A percentile compares a stretch with the other conserved stretches of the same genome.
These are phyloP conservation scores for Phytoseiulus persimilis DNA, from an alignment of 2,888 invertebrate species.

Conservation along the genomic window DNA sequence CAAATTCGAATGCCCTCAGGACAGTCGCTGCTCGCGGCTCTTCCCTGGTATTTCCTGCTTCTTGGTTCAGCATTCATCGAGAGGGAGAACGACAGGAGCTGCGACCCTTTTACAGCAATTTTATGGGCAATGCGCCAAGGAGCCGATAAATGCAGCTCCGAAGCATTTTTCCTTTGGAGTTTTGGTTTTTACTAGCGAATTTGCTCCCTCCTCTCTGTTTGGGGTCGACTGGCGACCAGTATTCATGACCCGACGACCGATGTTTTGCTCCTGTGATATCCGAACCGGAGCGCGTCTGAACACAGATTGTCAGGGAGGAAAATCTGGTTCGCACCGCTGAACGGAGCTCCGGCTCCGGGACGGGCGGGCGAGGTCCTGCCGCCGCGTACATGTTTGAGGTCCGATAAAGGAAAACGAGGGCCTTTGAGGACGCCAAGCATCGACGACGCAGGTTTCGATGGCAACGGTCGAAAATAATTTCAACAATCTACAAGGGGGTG, in stretches of 20 bases:
- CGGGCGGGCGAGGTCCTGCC: too few relatives aligned
- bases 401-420: too few relatives aligned
- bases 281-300: background rate
- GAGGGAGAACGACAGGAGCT: background rate
- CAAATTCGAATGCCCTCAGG: conserved; percentile 38
- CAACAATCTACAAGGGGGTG: too few relatives aligned
- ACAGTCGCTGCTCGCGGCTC: background rate
- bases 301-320: background rate
- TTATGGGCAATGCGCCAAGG: background rate
- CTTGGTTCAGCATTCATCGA: background rate
- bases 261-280: background rate
- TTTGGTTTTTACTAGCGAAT: background rate
- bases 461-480: too few relatives aligned
- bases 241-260: background rate
- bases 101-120: background rate
- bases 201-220: background rate
- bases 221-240: background rate
- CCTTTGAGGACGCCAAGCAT: too few relatives aligned
- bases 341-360: too few relatives aligned
- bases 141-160: background rate
- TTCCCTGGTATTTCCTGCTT: background rate
- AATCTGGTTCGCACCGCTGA: background rate
- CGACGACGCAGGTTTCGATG: too few relatives aligned
- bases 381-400: too few relatives aligned
- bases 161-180: background rate